phyloP scores from a whole-genome alignment of 1,140 invertebrate genomes.

The Drosophila setifemur region DNA sequence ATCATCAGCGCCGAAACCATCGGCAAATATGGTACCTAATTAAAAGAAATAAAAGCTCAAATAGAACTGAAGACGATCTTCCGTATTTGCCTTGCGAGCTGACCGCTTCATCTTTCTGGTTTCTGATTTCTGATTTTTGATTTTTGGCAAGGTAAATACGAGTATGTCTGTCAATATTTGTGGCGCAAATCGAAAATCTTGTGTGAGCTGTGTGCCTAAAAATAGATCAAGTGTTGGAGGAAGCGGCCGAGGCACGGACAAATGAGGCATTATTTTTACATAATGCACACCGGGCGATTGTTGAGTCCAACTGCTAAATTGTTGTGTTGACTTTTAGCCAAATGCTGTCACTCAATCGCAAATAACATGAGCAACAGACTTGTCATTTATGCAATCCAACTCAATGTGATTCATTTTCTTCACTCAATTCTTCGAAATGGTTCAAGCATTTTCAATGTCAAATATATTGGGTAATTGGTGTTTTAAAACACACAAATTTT shows the following conservation, averaged over 20 bases:
- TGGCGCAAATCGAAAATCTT: background rate
- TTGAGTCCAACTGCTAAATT: constrained; percentile 28
- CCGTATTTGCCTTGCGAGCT: constrained; percentile 57
- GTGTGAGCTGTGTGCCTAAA: constrained; percentile 20
- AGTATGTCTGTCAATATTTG: constrained; percentile 60
- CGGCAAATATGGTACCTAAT: constrained; percentile 68
- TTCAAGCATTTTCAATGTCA: constrained; percentile 68
- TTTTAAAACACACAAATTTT: constrained; percentile 21
- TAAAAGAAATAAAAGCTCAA: constrained; percentile 43
- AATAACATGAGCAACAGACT: constrained; percentile 62
- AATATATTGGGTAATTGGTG: constrained; percentile 54
- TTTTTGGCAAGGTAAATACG: constrained; percentile 42
- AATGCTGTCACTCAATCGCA: constrained; percentile 56
- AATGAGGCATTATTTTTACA: constrained; percentile 58
- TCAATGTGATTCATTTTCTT: constrained; percentile 24
- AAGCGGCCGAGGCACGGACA: constrained; percentile 7
- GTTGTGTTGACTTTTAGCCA: constrained; percentile 48
- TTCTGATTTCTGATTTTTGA: constrained; percentile 24
- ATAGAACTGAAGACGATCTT: constrained; percentile 53
- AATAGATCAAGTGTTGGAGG: constrained; percentile 31
- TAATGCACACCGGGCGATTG: constrained; percentile 31
- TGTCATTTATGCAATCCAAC: constrained; percentile 51
- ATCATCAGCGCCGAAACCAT: constrained; percentile 34
- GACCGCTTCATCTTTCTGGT: background rate
- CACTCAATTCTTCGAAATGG: constrained; percentile 15